Evolutionary conservation across 2,888 invertebrate genomes (phyloP), one percentile per base, ranked within the genome.

Genomic region (Cryptus viduatorius): DNA sequence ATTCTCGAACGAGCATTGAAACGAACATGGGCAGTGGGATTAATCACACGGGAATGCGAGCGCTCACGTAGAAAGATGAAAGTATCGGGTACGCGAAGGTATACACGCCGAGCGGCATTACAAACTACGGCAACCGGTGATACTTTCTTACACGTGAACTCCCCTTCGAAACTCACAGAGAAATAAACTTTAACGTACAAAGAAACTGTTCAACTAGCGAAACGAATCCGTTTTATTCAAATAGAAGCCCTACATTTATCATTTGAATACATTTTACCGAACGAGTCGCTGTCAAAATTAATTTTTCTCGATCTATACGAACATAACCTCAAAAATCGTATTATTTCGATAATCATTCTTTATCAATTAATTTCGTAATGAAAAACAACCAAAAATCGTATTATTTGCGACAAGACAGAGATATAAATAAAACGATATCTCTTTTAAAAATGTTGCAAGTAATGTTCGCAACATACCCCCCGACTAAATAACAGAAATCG

Each of bases 11-110:
- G 37, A 8, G 44, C 65, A 24, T 5, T 29, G 64, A 56, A 59
- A 10, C 31, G 65, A 61, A 72, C 56, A 12, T 56, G 77, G 59
- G 48, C 67, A 78, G 67, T 61, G 71, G 84, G 87, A 89, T 89
- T 88, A 88, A 89, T 89, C 88, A 87, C 72, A 86, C 79, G 88
- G 87, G 88, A 87, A 89, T 88, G 87, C 83, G 79, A 88, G 67
- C 79, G 75, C 79, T 79, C 75, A 16, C 75, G 79, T 71, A 75
- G 83, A 83, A 83, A 82, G 82, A 82, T 73, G 82, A 83, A 83
- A 79, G 78, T 83, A 61, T 75, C 44, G 67, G 61, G 31, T 29
- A 31, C 61, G 61, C 37, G 37, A 8, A 37, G 29, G 61, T 61
- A 29, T 31, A 31, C n/a, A 48, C 61, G 61, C 31, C n/a, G 29